Percentiles rank a stretch among this genome's conserved stretches.
phyloP scores from a whole-genome alignment of 2,113 vertebrate species.

The Tupaia chinensis region DNA sequence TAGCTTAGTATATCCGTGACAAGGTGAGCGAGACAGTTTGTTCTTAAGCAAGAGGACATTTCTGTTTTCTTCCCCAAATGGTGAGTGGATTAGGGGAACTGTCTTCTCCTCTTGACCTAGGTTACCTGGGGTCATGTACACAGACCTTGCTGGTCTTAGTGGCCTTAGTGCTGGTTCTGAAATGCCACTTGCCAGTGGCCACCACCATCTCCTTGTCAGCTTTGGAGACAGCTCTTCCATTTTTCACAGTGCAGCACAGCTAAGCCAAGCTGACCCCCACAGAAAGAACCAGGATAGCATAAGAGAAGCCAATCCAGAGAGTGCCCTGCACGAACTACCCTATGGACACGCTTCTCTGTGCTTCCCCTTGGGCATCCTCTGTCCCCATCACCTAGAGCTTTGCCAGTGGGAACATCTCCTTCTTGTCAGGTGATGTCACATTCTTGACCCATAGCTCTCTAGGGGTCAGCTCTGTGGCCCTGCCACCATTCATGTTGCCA shows the following conservation, averaged over 20 bases:
- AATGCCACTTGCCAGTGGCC: neutral
- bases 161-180: neutral
- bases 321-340: neutral
- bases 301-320: neutral
- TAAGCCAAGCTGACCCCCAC: neutral
- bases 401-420: neutral
- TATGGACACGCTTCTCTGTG: accelerated
- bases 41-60: neutral
- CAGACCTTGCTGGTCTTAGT: neutral
- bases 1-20: neutral
- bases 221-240: neutral
- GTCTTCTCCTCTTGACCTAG: neutral
- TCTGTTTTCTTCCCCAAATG: neutral
- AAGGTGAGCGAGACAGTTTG: neutral
- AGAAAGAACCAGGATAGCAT: neutral
- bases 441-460: neutral
- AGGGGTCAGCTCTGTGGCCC: neutral
- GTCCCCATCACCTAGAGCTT: neutral
- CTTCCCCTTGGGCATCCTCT: neutral
- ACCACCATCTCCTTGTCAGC: neutral
- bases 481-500: neutral
- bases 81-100: neutral
- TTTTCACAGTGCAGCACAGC: neutral
- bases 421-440: neutral
- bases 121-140: neutral